Percentiles rank a stretch among this genome's conserved stretches.
Conservation (phyloP, 2,113 vertebrate genomes). For the Ictidomys tridecemlineatus region DNA sequence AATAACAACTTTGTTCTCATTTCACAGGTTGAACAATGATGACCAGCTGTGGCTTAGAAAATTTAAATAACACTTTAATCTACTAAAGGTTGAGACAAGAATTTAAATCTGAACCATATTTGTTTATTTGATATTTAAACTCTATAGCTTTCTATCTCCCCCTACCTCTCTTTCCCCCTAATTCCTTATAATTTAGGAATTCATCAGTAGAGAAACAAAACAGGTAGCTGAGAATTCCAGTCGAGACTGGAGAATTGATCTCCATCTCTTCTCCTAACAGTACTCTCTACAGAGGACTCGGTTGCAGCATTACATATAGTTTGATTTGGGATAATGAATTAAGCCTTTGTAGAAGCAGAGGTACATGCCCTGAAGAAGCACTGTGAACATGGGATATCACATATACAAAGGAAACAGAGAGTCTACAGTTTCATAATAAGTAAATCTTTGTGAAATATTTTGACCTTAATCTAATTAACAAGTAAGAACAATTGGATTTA, state of each 20-base stretch:
- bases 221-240: not conserved
- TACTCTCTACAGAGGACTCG: not conserved
- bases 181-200: not conserved
- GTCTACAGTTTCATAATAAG: not conserved
- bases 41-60: not conserved
- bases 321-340: not conserved
- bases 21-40: not conserved
- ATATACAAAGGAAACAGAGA: not conserved
- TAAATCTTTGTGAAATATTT: no score
- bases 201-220: not conserved
- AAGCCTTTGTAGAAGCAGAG: not conserved
- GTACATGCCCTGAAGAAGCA: not conserved
- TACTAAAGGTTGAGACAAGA: not conserved
- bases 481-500: not conserved
- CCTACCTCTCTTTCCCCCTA: not conserved
- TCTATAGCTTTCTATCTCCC: not conserved
- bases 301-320: not conserved
- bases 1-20: not conserved
- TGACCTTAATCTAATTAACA: no score
- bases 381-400: not conserved
- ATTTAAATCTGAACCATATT: not conserved
- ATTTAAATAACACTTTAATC: not conserved
- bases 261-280: not conserved
- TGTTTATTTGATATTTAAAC: not conserved
- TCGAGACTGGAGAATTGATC: not conserved